These are phyloP conservation scores for Dallia pectoralis DNA, from an alignment of 2,797 vertebrate species.

Conservation along the genomic window DNA sequence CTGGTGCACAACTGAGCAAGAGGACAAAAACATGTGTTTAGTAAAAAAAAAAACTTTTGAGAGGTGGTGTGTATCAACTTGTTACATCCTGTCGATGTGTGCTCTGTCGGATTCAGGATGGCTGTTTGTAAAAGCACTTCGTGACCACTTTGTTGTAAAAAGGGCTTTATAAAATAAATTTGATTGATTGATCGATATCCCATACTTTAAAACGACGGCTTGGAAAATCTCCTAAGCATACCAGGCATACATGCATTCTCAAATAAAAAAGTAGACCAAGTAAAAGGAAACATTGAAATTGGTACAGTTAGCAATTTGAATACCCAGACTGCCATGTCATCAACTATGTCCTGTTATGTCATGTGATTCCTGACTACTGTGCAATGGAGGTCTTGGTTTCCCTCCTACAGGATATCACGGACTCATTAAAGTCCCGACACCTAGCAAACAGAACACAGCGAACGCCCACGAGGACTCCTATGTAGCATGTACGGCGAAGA, in stretches of 20 bases:
- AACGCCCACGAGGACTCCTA: slow-evolving; percentile 51
- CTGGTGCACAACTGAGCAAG: no score
- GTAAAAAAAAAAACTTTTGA: no score
- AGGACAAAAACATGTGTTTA: no score
- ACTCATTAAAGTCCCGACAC: slow-evolving; percentile 50
- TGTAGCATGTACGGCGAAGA: slow-evolving; percentile 57
- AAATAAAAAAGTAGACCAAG: background rate
- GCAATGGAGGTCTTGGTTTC: slow-evolving; percentile 40
- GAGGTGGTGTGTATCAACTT: no score
- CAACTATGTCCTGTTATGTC: slow-evolving; percentile 12
- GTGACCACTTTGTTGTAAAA: no score
- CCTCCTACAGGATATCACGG: slow-evolving; percentile 50
- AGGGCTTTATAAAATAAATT: no score
- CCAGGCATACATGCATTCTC: slow-evolving; percentile 45
- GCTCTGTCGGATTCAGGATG: no score
- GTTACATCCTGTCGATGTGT: no score
- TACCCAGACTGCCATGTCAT: background rate
- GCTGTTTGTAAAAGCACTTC: no score
- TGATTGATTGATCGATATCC: no score
- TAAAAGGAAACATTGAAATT: slow-evolving; percentile 42
- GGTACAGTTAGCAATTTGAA: slow-evolving; percentile 44
- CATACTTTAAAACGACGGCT: slow-evolving; percentile 30
- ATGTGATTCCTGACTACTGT: slow-evolving; percentile 33
- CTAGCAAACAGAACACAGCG: slow-evolving; percentile 55
- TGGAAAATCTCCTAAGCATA: slow-evolving; percentile 25